Evolutionary conservation across 2,888 invertebrate genomes (phyloP), one percentile per base, ranked within the genome.

Genomic region (Dryobotodes eremita): DNA sequence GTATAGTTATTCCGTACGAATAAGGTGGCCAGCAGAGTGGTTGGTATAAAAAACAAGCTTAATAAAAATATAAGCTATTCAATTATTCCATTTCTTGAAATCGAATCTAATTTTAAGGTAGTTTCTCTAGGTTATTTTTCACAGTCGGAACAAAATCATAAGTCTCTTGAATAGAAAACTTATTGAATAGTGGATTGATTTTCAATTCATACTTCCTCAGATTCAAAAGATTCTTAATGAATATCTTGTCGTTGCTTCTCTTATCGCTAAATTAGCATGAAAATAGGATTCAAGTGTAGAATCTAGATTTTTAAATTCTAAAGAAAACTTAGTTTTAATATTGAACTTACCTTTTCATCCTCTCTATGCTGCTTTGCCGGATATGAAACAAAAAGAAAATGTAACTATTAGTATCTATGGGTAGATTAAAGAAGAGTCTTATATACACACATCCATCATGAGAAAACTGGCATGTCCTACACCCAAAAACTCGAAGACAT

Each of bases 341-440:
- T 50, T 55, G 0, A 17, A 94, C 97, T 97, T 93, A 97, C 97
- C 92, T 94, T 93, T 92, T 95, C 95, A 17, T 94, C 93, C 72
- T 96, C 93, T 61, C 86, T 88, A 31, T 93, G 91, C 96, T 96
- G 92, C 88, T 88, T 88, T 65, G 57, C 46, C 71, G 20, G 23
- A 94, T 93, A 96, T 96, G 96, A 89, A 95, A 96, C 94, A 95
- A 94, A 82, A 78, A 88, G 82, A 80, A 6, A 64, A 53, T 26
- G 11, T 23, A 10, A 15, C 6, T 7, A 59, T 79, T 59, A 79
- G n/a, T 70, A 46, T 13, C 1, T 20, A 46, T 17, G 17, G 8
- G 1, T 20, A 23, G 1, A 42, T 17, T 46, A 23, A 26, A 42
- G n/a, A 17, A 42, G 0, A 10, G 13, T 50, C 8, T 46, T 70